Evolutionary conservation across 2,113 vertebrate genomes (phyloP), one percentile per base, ranked within the genome.

Genomic region (Platanista minor): DNA sequence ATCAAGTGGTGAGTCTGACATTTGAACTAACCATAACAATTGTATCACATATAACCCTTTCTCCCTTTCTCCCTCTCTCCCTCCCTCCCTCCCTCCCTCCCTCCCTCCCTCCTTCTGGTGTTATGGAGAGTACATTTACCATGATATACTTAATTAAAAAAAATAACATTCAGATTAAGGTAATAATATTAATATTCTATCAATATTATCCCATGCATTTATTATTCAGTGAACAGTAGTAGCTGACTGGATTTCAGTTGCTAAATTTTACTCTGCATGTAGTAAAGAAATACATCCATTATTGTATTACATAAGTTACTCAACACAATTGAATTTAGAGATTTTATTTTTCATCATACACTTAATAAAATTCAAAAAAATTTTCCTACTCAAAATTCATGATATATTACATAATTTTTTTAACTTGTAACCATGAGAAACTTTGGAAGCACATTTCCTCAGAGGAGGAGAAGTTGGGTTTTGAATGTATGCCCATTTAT

Each of bases 391-490:
- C 94, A 95, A 21, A 81, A 96, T 96, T 80, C 1, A 2, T 77
- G 54, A 27, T 89, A 5, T 80, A 71, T 87, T 78, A 29, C 3
- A 54, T 83, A 91, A 17, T 17, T 39, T 81, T 92, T 33, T 29
- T 43, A 91, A 91, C 57, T 88, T 90, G 29, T 33, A 78, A 85
- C 78, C 71, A 6, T 89, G 46, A 52, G 66, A 87, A 96, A 93
- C 83, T 93, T 95, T 71, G 93, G 83, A 94, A 43, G 83, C 36
- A 27, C 33, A 36, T 84, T 95, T 97, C 59, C 83, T 92, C 90
- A 75, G 83, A 95, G 80, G 91, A 96, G 87, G 75, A 93, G 90
- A 83, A 81, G 27, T 87, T 89, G 72, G 83, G 87, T 75, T 94
- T 92, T 93, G 80, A 93, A 66, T 17, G 71, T 74, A 12, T 46